Evolutionary conservation across 2,113 vertebrate genomes (phyloP), one percentile per base, ranked within the genome.

Genomic region (Dinomys branickii): DNA sequence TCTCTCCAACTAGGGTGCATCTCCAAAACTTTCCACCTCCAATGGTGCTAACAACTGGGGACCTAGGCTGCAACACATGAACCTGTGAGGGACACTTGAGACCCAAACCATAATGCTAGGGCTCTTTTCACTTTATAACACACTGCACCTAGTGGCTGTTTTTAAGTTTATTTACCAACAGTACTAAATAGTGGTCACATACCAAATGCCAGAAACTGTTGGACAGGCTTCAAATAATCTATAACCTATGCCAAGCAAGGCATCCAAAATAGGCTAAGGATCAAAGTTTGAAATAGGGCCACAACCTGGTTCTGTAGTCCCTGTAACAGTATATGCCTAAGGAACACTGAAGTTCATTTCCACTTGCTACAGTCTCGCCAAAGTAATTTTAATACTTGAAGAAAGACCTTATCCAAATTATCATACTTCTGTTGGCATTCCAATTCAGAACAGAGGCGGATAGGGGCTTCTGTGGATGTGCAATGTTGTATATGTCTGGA

Each of bases 361-460:
- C 0, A 19, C n/a, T 92, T 96, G 81, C 67, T 75, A 59, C 3
- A 59, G 11, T 67, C 91, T 92, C 96, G 88, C 96, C 69, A 78
- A 90, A 61, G 50, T 97, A 94, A 94, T 88, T 97, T 88, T 96
- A 97, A 94, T 96, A 97, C 7, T 77, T 2, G 6, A 63, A 95
- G 95, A 98, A 98, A 98, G 93, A 95, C 44, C 92, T 59, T 90
- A 85, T 67, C n/a, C 89, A 95, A 98, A 98, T 97, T 90, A 82
- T 96, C 19, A 22, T 97, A 97, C 97, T 97, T 96, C 89, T 98
- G 80, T 97, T 94, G 1, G 91, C 97, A 95, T 92, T 88, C 54
- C 83, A 69, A 86, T 95, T 96, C 89, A 78, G 85, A 88, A 94
- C 47, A 92, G 94, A 95, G 88, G 93, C 77, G 93, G 92, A 94